phyloP scores from a whole-genome alignment of 2,113 vertebrate genomes.

The Perognathus longimembris region DNA sequence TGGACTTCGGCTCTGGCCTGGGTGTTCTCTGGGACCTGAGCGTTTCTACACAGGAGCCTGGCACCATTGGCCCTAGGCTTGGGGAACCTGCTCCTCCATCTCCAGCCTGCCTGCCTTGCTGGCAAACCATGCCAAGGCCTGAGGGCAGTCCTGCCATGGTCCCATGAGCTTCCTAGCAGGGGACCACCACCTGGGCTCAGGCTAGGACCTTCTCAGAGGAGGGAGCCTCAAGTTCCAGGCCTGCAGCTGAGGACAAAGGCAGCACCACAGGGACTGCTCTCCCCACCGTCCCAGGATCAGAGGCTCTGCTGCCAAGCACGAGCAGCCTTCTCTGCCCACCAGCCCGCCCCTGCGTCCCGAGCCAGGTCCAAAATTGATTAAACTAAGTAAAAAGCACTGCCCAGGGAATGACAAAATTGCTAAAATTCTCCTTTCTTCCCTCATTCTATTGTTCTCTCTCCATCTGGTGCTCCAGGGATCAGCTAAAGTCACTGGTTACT shows the following conservation, averaged over 20 bases:
- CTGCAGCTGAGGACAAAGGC: conserved; percentile 40
- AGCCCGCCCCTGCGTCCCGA: conserved; percentile 24
- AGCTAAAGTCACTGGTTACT: conserved; percentile 85
- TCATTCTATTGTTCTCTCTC: conserved; percentile 82
- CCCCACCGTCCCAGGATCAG: neutral
- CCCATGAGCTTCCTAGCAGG: neutral
- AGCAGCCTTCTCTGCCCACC: conserved; percentile 44
- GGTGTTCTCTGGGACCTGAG: neutral
- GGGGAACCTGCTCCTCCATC: too few relatives aligned
- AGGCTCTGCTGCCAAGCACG: conserved; percentile 31
- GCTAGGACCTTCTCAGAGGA: neutral
- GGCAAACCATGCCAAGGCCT: neutral
- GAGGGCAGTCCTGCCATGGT: neutral
- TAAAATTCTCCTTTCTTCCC: conserved; percentile 80
- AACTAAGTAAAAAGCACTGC: conserved; percentile 80
- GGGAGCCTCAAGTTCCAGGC: neutral
- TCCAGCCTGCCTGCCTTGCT: neutral
- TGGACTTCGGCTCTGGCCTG: neutral
- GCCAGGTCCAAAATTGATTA: conserved; percentile 79
- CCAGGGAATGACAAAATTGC: conserved; percentile 81
- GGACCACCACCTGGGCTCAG: neutral
- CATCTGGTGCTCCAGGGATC: conserved; percentile 84
- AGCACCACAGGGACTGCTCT: neutral
- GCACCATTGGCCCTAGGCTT: neutral
- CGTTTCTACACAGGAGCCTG: neutral